Base-by-base conservation (phyloP, 2,797 vertebrate genomes). In the Momotus momota region DNA sequence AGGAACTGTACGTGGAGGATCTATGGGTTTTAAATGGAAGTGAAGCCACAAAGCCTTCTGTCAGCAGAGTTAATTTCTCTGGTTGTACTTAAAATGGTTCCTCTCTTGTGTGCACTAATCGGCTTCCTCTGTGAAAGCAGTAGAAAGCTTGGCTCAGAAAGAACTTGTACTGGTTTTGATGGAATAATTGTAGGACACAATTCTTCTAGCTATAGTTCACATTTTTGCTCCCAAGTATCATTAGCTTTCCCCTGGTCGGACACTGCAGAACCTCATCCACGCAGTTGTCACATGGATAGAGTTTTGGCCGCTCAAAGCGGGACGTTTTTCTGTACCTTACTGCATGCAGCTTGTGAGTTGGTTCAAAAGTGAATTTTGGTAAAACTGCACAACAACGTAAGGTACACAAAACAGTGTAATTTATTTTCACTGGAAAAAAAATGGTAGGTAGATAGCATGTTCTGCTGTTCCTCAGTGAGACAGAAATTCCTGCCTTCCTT, bases 41-140 rank as follows among this genome's bases (percentile, higher is more conserved):
- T 40, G 71, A 93, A 92, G 92, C 71, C 92, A 78, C 57, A 87
- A 71, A 95, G 61, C 72, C 81, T 94, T 12, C 79, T 82, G 81
- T 46, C 67, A 93, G 75, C 84, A 81, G 33, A 74, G 57, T 73
- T 72, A 18, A 78, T 85, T 94, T 75, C 62, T 88, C 86, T 70
- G 77, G 20, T 86, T 79, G 77, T 73, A 60, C 83, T 90, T 91
- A 84, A 96, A 90, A 90, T 90, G 73, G 95, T 96, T 97, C 88
- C 90, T 95, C 60, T 67, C 73, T 73, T 88, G 88, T 74, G 58
- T 18, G 78, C 78, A 90, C 88, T 85, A 54, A 85, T 43, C 91
- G 65, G 78, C 90, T 97, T 95, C 93, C 95, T 85, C 92, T 94
- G 13, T 80, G 71, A 93, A 82, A 95, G 90, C 86, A 71, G 67